Base-by-base conservation (phyloP, 2,113 vertebrate species). In the Conger conger region DNA sequence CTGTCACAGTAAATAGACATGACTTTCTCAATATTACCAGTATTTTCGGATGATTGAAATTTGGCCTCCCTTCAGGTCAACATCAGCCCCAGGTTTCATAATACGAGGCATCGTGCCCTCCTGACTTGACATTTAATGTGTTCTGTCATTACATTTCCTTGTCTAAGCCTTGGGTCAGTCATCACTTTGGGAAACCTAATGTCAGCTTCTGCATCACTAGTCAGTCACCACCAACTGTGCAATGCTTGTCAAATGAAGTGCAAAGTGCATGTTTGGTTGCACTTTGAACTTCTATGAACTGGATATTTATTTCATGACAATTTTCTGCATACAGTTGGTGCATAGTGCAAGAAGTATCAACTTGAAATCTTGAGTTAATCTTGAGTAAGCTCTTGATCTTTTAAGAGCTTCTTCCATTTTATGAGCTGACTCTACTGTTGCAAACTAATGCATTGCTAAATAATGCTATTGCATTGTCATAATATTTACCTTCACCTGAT, bases 121-220 rank as follows among this genome's bases (percentile, higher is more conserved):
- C 50, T 50, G 93, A 90, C 37, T 88, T 93, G 92, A 91, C 93
- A 93, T 89, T 91, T 91, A 91, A 92, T 93, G 93, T 86, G 80
- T 84, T 91, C 17, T 80, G 86, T 89, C 84, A 87, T 88, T 90
- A 27, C 79, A 86, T 91, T 93, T 92, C 94, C 93, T 95, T 95
- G 89, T 89, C 80, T 86, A 87, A 87, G 90, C 91, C 89, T 4
- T 84, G 79, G 92, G 92, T 93, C 90, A 93, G 90, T 20, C 85
- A 90, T 85, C 84, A 93, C 95, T 95, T 86, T 88, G 60, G 89
- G 93, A 94, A 88, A 92, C 83, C 90, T 94, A 91, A 90, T 80
- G 87, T 90, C 91, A 95, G 89, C 92, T 95, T 96, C 93, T 90
- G 92, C 95, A 90, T 92, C 92, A 91, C 89, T 77, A 89, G 86